Evolutionary conservation across 2,113 vertebrate species (phyloP).

Genomic region (Pandion haliaetus): DNA sequence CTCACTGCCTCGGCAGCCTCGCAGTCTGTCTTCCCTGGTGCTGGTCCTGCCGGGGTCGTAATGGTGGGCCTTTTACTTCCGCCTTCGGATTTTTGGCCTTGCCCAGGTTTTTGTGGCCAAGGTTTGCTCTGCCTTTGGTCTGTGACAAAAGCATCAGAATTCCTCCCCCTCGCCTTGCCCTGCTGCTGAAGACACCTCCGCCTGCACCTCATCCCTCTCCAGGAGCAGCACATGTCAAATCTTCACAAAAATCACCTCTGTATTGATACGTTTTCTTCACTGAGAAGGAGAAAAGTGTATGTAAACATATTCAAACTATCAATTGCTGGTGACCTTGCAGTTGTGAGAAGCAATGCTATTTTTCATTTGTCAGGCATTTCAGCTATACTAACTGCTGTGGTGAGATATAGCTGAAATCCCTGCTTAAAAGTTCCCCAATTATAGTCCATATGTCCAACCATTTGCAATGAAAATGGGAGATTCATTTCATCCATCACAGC

Average conservation of each 20-base stretch:
- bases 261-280: not conserved
- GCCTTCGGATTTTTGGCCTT: too few relatives aligned
- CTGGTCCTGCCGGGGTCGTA: not conserved
- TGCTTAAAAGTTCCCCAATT: constrained; percentile 9
- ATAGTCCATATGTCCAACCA: not conserved
- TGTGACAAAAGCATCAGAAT: not conserved
- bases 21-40: not conserved
- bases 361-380: constrained; percentile 18
- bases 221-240: not conserved
- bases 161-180: not conserved
- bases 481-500: constrained; percentile 6
- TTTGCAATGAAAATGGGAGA: constrained; percentile 9
- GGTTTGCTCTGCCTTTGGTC: not conserved
- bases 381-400: not conserved
- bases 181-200: not conserved
- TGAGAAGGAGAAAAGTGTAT: not conserved
- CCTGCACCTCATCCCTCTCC: not conserved
- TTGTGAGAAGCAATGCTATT: not conserved
- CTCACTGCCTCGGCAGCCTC: not conserved
- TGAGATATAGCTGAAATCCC: not conserved
- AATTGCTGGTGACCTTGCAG: constrained; percentile 48
- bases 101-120: not conserved
- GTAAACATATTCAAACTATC: constrained; percentile 43
- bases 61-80: fast-evolving
- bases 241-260: not conserved